Evolutionary conservation across 2,797 vertebrate genomes (phyloP), one percentile per base, ranked within the genome.

Genomic region (Scarus forsteni): DNA sequence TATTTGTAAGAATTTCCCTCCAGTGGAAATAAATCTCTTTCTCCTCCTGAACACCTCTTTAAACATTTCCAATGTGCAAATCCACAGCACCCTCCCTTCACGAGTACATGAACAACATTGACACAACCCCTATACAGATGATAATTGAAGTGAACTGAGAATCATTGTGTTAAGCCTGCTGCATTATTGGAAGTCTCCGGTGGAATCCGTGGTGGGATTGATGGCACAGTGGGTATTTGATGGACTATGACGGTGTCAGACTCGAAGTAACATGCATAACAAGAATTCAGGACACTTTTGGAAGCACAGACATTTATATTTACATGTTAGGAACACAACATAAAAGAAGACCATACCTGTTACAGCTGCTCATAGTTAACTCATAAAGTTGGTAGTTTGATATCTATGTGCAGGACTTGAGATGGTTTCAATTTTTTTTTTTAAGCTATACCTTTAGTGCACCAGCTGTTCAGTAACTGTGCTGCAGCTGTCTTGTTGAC

Each of bases 81-180:
- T 63, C 63, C 36, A 43, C 16, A 48, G 15, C 34, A 8, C 53
- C 34, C 10, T 2, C 16, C 35, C 42, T 52, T 48, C 15, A 50
- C 14, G 39, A 34, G 48, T 48, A 35, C 43, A 65, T 54, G 70
- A 48, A 53, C 35, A 50, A 57, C 55, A 61, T 14, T 53, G 51
- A 60, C 51, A 49, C 27, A 10, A 34, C 13, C n/a, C 54, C 39
- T 8, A 2, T 38, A 42, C 8, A 19, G 48, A 43, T 5, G 39
- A 13, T 66, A 15, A 67, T 13, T 44, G 18, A 60, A 18, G 35
- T 80, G 51, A 48, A 44, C 39, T 15, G 54, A 48, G 39, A 57
- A 34, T 64, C 8, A 7, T 64, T 60, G 7, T 57, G 73, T 57
- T 66, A 68, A 78, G 27, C 18, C 8, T 54, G 7, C 19, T 48